Conservation (phyloP, 2,888 invertebrate species). For the Phalera bucephala region DNA sequence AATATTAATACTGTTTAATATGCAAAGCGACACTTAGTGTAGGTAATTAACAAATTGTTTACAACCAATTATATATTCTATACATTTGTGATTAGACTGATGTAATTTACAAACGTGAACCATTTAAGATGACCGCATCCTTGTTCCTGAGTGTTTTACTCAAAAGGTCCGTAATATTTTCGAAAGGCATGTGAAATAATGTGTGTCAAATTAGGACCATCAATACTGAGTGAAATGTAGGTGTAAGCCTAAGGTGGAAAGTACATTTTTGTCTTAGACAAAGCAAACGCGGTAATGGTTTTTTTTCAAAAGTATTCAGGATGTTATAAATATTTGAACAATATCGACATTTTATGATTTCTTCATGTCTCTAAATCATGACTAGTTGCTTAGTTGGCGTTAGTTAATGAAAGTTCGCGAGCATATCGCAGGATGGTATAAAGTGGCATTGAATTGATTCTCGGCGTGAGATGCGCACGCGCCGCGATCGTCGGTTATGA, state of each 20-base stretch:
- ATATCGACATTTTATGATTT: background rate
- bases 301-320: background rate
- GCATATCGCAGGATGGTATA: constrained; percentile 31
- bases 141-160: no score
- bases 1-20: background rate
- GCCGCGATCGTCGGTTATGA: constrained; percentile 51
- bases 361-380: constrained; percentile 1
- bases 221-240: no score
- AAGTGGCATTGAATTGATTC: constrained; percentile 49
- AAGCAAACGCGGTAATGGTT: no score
- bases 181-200: no score
- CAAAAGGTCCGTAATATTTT: no score
- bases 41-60: background rate
- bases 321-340: background rate
- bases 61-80: background rate
- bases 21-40: background rate
- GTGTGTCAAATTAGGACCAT: no score
- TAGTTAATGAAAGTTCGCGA: constrained; percentile 28
- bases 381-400: constrained; percentile 14
- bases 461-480: constrained; percentile 49
- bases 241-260: no score
- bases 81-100: background rate
- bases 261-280: no score
- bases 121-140: no score
- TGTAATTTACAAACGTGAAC: no score